A percentile compares a stretch with the other conserved stretches of the same genome.
These are phyloP conservation scores for Microtus montanus DNA, from an alignment of 2,113 vertebrate genomes.

Conservation along the genomic window DNA sequence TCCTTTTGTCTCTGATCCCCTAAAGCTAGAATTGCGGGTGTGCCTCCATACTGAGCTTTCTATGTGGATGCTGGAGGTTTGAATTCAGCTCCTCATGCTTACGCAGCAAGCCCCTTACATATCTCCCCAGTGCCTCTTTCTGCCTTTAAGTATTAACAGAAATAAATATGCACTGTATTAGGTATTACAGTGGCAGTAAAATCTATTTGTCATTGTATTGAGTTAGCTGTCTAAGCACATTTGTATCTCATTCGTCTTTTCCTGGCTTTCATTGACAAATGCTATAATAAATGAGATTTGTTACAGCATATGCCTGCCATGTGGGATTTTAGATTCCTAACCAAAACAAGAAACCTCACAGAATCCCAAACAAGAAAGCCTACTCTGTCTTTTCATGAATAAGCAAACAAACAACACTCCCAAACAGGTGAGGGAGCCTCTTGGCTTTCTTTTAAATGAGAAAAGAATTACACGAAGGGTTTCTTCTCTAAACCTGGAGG, in stretches of 20 bases:
- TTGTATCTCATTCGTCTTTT: neutral
- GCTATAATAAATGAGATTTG: neutral
- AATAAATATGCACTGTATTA: neutral
- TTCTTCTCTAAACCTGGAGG: neutral
- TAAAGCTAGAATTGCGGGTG: too few relatives aligned
- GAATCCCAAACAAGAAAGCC: neutral
- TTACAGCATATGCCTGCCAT: neutral
- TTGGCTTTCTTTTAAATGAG: neutral
- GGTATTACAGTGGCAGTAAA: neutral
- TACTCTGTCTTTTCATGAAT: neutral
- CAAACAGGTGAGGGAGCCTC: neutral
- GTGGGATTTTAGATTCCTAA: neutral
- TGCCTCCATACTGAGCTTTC: neutral
- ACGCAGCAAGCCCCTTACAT: neutral
- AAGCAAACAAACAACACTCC: neutral
- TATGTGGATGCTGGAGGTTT: too few relatives aligned
- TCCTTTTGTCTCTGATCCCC: neutral
- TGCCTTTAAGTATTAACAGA: neutral
- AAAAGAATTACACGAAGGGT: neutral
- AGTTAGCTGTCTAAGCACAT: neutral
- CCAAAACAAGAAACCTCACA: neutral
- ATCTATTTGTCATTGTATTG: neutral
- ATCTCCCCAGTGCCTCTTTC: neutral
- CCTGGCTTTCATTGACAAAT: neutral
- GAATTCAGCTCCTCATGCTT: neutral